Evolutionary conservation across 2,888 invertebrate species (phyloP), one percentile per base, ranked within the genome.

Genomic region (Elmis aenea): DNA sequence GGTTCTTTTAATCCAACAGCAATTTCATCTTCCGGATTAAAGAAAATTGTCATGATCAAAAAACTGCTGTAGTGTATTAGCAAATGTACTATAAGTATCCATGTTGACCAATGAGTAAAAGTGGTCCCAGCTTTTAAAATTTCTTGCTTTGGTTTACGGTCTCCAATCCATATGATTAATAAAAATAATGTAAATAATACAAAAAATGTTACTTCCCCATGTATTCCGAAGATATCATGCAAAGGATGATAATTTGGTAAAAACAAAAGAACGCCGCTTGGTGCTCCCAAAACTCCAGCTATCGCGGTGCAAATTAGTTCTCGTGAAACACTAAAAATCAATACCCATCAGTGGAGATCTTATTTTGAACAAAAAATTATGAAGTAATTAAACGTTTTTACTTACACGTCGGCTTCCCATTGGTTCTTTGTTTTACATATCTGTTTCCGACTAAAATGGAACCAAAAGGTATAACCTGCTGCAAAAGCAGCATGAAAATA

Each of bases 401-500:
- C 69, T 62, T 58, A 77, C 77, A 71, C 69, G 24, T 71, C 68
- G n/a, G 74, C 63, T 30, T 72, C 68, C 78, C 80, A 81, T 53
- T 77, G 77, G 20, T 72, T 69, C 9, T 72, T 68, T 26, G 66
- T 68, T 11, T 73, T 72, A 1, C 71, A 71, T 33, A 79, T 66
- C 57, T 75, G 67, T 13, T 66, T 67, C 40, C 81, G 71, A 28
- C 73, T 69, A 3, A 72, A 70, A 39, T 77, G 76, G 61, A 85
- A 83, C 57, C 82, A 75, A 58, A 78, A 80, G 9, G 73, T 76
- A 58, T 87, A 83, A 45, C 83, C 79, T 1, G 81, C 78, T 1
- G 85, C 77, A 58, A 87, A 87, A 0, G 82, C 69, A 0, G 82
- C 75, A 60, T 88, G 87, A 71, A 88, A 88, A 59, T 85, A 87